A percentile compares a stretch with the other conserved stretches of the same genome.
These are phyloP conservation scores for Nipponia nippon DNA, from an alignment of 2,113 vertebrate genomes.

Conservation along the genomic window DNA sequence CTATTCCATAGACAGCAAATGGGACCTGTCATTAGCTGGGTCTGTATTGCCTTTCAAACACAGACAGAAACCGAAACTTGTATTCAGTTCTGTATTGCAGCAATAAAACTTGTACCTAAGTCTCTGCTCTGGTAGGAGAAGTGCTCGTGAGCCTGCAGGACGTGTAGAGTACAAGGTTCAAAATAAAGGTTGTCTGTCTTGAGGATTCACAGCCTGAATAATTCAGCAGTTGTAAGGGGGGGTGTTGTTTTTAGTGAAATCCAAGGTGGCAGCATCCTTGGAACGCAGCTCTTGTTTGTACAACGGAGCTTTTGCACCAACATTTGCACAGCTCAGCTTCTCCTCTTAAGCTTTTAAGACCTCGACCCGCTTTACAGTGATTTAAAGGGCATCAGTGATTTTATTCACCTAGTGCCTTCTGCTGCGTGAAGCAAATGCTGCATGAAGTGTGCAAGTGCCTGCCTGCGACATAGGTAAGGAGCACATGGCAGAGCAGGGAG, in stretches of 20 bases:
- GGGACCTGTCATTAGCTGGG: background rate
- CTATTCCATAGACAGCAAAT: background rate
- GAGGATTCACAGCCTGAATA: background rate
- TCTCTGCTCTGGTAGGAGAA: background rate
- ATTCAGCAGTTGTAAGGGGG: background rate
- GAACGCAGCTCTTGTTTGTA: background rate
- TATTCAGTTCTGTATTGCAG: background rate
- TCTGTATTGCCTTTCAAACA: background rate
- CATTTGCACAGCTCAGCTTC: background rate
- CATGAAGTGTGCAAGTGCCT: background rate
- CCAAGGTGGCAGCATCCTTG: slow-evolving; percentile 31
- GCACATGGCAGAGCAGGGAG: background rate
- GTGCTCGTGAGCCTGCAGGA: background rate
- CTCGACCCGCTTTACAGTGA: background rate
- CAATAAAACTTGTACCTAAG: accelerated
- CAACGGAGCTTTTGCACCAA: slow-evolving; percentile 28
- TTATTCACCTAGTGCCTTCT: background rate
- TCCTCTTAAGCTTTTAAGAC: slow-evolving; percentile 46
- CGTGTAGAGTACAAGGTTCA: background rate
- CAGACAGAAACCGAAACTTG: background rate
- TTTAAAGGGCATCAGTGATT: background rate
- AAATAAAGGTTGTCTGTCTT: background rate
- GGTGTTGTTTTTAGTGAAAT: background rate
- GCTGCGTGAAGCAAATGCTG: accelerated
- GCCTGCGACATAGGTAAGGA: background rate